phyloP scores from a whole-genome alignment of 2,113 vertebrate species.

The Nesogale talazaci region DNA sequence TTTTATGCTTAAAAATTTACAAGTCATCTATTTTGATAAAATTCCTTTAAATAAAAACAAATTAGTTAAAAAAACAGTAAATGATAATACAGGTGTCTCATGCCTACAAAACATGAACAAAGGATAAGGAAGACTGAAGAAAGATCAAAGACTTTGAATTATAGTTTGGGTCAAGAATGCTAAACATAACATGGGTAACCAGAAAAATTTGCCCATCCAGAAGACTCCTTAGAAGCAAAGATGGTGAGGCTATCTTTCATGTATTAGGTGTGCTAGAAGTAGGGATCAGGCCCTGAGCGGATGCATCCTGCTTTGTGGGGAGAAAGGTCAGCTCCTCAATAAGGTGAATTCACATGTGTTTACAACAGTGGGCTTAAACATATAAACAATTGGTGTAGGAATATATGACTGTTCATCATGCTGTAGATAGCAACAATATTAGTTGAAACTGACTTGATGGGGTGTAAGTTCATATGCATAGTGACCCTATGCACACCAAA shows the following conservation, averaged over 20 bases:
- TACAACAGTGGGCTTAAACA: background rate
- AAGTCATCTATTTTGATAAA: background rate
- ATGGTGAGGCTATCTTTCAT: background rate
- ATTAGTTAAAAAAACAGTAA: background rate
- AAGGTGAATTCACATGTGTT: background rate
- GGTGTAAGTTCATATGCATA: too few species aligned
- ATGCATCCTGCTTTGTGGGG: background rate
- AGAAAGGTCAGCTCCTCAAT: background rate
- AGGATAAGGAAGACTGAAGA: too few species aligned
- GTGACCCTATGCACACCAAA: too few species aligned
- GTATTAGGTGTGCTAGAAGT: background rate
- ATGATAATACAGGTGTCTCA: background rate
- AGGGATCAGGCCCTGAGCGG: too few species aligned
- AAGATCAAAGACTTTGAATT: too few species aligned
- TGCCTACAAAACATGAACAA: too few species aligned
- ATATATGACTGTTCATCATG: background rate
- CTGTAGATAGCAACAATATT: too few species aligned
- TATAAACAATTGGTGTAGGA: background rate
- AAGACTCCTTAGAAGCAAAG: background rate
- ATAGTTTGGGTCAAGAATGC: too few species aligned
- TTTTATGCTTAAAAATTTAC: background rate
- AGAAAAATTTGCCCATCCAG: background rate
- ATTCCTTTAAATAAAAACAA: background rate
- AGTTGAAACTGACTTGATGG: too few species aligned
- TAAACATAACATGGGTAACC: too few species aligned